A percentile compares a stretch with the other conserved stretches of the same genome.
Evolutionary conservation across 2,113 vertebrate genomes (phyloP).

Genomic region (Ceratotherium simum): DNA sequence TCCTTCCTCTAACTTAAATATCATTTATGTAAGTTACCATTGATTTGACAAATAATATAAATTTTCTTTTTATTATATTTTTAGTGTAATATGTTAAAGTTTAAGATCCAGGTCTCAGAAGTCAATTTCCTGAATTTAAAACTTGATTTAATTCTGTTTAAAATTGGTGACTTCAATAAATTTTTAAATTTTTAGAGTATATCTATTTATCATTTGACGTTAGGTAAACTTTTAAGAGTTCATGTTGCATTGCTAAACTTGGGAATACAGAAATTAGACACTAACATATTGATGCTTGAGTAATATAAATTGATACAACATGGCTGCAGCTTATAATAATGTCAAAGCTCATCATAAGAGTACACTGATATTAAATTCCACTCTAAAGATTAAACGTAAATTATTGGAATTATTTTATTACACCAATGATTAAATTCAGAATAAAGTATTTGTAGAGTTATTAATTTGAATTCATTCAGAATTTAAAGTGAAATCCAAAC

Average conservation of each 20-base stretch:
- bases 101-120: not conserved
- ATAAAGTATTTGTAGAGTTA: not conserved
- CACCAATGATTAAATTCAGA: not conserved
- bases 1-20: not conserved
- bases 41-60: not conserved
- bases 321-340: conserved; percentile 49
- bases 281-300: conserved; percentile 59
- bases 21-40: not conserved
- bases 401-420: conserved; percentile 65
- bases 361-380: conserved; percentile 61
- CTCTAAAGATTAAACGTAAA: conserved; percentile 74
- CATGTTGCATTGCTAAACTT: not conserved
- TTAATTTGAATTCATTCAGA: not conserved
- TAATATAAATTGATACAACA: conserved; percentile 72
- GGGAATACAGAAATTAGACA: conserved; percentile 58
- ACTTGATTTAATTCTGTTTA: not conserved
- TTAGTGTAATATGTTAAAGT: not conserved
- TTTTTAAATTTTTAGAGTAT: not conserved
- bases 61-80: not conserved
- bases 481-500: conserved; percentile 3
- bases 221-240: not conserved
- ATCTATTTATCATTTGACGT: not conserved
- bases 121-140: conserved; percentile 13
- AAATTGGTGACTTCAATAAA: not conserved
- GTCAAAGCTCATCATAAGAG: conserved; percentile 11